phyloP scores from a whole-genome alignment of 2,888 invertebrate genomes.

The Subacronicta megacephala region DNA sequence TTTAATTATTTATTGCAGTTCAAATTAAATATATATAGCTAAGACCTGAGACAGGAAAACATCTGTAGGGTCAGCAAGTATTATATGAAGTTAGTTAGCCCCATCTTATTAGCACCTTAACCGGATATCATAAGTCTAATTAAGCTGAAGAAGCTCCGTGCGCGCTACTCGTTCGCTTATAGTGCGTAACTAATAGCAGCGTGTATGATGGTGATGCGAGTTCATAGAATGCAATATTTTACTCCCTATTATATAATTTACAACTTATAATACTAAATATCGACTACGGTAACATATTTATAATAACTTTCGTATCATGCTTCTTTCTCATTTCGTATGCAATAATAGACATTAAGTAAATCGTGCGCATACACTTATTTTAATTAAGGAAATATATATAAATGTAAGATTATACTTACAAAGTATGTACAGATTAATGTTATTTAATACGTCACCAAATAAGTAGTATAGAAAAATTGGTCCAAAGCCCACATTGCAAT shows the following conservation, averaged over 20 bases:
- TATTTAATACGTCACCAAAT: neutral
- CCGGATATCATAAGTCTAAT: neutral
- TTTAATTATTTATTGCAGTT: no score
- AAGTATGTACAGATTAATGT: neutral
- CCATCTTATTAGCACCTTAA: slow-evolving; percentile 16
- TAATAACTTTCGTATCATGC: slow-evolving; percentile 27
- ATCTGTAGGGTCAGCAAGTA: no score
- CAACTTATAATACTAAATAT: neutral
- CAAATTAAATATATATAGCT: no score
- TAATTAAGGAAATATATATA: slow-evolving; percentile 1
- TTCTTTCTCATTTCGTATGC: slow-evolving; percentile 22
- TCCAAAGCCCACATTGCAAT: no score
- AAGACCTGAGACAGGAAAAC: no score
- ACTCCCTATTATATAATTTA: neutral
- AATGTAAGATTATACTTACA: neutral
- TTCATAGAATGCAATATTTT: slow-evolving; percentile 76
- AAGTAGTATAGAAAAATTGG: neutral
- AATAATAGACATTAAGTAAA: slow-evolving; percentile 8
- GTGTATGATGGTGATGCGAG: slow-evolving; percentile 44
- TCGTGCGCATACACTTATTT: slow-evolving; percentile 37
- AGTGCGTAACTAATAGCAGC: slow-evolving; percentile 27
- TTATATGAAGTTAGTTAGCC: neutral
- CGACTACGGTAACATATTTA: slow-evolving; percentile 8
- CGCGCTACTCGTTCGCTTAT: slow-evolving; percentile 39
- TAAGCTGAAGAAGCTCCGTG: slow-evolving; percentile 30